Evolutionary conservation across 2,113 vertebrate species (phyloP).

Genomic region (Microcebus murinus): DNA sequence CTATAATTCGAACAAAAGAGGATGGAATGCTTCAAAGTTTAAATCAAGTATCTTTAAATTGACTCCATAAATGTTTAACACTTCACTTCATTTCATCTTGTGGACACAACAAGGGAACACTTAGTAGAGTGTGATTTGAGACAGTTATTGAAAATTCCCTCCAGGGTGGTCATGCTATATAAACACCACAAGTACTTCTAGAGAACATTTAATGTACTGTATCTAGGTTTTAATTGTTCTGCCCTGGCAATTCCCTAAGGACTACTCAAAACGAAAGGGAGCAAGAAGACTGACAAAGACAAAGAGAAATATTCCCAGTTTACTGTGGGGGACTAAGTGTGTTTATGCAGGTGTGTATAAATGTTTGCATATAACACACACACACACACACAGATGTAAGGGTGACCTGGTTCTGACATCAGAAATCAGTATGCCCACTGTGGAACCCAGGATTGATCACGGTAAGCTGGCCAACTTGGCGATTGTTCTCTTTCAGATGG

Average conservation of each 20-base stretch:
- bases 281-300: constrained; percentile 23
- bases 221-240: constrained; percentile 70
- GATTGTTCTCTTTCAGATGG: neutral
- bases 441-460: neutral
- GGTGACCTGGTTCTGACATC: neutral
- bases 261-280: constrained; percentile 9
- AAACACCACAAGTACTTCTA: constrained; percentile 51
- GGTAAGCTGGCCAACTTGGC: neutral
- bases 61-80: constrained; percentile 38
- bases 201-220: constrained; percentile 68
- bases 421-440: neutral
- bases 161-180: constrained; percentile 52
- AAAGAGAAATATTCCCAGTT: constrained; percentile 17
- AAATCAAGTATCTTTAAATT: constrained; percentile 50
- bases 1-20: constrained; percentile 40
- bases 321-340: neutral
- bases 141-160: constrained; percentile 60
- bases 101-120: constrained; percentile 56
- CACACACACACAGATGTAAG: neutral
- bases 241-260: neutral
- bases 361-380: neutral
- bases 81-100: constrained; percentile 44
- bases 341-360: neutral
- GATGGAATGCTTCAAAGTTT: constrained; percentile 46
- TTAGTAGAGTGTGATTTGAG: constrained; percentile 62